Conservation (phyloP, 2,797 vertebrate genomes). For the Benthosema pterotum region DNA sequence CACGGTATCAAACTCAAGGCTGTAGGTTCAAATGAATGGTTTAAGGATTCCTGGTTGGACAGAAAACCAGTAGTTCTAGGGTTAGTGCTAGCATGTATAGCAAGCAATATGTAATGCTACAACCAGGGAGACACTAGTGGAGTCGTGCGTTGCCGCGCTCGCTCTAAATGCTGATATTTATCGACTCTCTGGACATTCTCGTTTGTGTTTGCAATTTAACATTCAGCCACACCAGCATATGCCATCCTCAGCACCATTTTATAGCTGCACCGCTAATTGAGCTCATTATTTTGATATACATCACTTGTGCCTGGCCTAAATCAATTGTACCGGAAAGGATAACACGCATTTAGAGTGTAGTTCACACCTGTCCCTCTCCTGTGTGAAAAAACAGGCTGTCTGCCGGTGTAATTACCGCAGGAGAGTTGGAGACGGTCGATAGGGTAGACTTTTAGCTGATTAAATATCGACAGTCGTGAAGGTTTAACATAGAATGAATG, state of each 20-base stretch:
- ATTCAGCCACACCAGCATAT: not conserved
- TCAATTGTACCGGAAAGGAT: constrained; percentile 30
- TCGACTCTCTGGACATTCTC: too few relatives aligned
- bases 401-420: constrained; percentile 31
- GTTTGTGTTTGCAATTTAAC: too few relatives aligned
- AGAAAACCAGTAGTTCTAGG: too few relatives aligned
- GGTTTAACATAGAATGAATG: constrained; percentile 2
- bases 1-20: constrained; percentile 1
- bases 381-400: constrained; percentile 26
- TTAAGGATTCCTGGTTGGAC: too few relatives aligned
- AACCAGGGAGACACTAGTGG: too few relatives aligned
- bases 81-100: too few relatives aligned
- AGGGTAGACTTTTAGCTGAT: constrained; percentile 49
- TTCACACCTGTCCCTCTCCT: constrained; percentile 44
- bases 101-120: too few relatives aligned
- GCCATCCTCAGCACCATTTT: constrained; percentile 3
- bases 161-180: too few relatives aligned
- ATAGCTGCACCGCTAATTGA: constrained; percentile 13
- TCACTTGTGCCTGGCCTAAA: constrained; percentile 16
- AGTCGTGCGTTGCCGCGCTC: too few relatives aligned
- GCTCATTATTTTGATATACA: constrained; percentile 36
- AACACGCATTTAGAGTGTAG: constrained; percentile 29
- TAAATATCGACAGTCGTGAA: constrained; percentile 19
- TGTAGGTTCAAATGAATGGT: too few relatives aligned
- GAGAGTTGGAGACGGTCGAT: constrained; percentile 48